A percentile compares a stretch with the other conserved stretches of the same genome.
phyloP scores from a whole-genome alignment of 2,797 vertebrate genomes.

The Manis crassicaudata region DNA sequence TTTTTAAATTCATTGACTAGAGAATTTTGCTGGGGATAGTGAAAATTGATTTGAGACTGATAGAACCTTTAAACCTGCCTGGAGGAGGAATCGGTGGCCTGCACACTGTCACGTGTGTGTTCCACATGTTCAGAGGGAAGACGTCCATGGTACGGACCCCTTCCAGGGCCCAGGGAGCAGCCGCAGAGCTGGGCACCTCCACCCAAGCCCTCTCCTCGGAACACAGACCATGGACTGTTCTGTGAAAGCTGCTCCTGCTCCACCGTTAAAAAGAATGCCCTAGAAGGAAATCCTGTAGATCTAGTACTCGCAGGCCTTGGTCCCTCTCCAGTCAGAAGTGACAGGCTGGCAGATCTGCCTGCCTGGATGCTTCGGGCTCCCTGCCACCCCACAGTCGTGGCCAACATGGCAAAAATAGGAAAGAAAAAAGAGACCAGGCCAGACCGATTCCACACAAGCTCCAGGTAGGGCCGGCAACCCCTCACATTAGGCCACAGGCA shows the following conservation, averaged over 20 bases:
- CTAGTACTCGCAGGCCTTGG: neutral
- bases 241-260: neutral
- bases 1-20: neutral
- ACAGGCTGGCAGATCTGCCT: neutral
- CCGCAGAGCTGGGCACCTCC: neutral
- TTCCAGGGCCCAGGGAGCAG: neutral
- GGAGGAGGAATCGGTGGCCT: rapidly evolving
- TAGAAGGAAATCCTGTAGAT: neutral
- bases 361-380: neutral
- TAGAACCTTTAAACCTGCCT: neutral
- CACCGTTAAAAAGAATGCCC: neutral
- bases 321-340: constrained; percentile 37
- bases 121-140: neutral
- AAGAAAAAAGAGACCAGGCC: constrained; percentile 25
- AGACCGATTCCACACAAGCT: constrained; percentile 48
- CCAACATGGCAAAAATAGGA: neutral
- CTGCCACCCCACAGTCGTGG: neutral
- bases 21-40: neutral
- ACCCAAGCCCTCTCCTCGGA: rapidly evolving
- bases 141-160: rapidly evolving
- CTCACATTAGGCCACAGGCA: constrained; percentile 70
- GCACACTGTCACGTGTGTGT: neutral
- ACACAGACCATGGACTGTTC: neutral
- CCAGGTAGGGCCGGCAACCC: constrained; percentile 61
- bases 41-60: neutral